Evolutionary conservation across 1,140 invertebrate species (phyloP).

Genomic region (Micrasema longulum): DNA sequence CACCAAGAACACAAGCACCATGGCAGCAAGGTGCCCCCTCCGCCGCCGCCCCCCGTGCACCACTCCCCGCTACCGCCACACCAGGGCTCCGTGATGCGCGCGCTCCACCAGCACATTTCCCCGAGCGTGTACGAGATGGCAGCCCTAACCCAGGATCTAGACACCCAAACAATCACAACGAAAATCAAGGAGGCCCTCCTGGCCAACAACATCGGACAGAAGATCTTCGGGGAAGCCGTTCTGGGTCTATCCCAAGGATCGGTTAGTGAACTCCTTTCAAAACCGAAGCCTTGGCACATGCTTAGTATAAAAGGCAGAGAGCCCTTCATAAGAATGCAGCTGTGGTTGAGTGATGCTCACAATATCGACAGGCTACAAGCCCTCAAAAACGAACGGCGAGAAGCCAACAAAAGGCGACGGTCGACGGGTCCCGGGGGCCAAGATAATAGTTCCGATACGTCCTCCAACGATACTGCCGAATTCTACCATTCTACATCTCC

Average conservation of each 20-base stretch:
- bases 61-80: conserved; percentile 72
- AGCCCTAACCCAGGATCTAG: conserved; percentile 94
- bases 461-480: conserved; percentile 88
- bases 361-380: conserved; percentile 91
- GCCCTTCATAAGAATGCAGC: conserved; percentile 98
- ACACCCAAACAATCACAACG: conserved; percentile 96
- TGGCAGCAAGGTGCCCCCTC: conserved; percentile 65
- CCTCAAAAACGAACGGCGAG: conserved; percentile 88
- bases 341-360: conserved; percentile 95
- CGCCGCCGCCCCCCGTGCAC: conserved; percentile 62
- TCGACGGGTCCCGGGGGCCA: conserved; percentile 81
- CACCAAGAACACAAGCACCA: conserved; percentile 69
- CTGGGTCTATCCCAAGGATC: conserved; percentile 96
- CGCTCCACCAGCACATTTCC: conserved; percentile 83
- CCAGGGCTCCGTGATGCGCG: conserved; percentile 74
- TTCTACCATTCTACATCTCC: conserved; percentile 89
- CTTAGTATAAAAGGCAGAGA: conserved; percentile 97
- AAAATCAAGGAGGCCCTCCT: conserved; percentile 97
- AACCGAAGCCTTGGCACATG: conserved; percentile 99
- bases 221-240: conserved; percentile 97
- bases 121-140: conserved; percentile 96
- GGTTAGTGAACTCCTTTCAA: conserved; percentile 95
- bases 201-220: conserved; percentile 98
- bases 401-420: conserved; percentile 88
- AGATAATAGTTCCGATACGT: conserved; percentile 88